A percentile compares a stretch with the other conserved stretches of the same genome.
Conservation (phyloP, 2,797 vertebrate species). For the Hydrocynus forskahlii region DNA sequence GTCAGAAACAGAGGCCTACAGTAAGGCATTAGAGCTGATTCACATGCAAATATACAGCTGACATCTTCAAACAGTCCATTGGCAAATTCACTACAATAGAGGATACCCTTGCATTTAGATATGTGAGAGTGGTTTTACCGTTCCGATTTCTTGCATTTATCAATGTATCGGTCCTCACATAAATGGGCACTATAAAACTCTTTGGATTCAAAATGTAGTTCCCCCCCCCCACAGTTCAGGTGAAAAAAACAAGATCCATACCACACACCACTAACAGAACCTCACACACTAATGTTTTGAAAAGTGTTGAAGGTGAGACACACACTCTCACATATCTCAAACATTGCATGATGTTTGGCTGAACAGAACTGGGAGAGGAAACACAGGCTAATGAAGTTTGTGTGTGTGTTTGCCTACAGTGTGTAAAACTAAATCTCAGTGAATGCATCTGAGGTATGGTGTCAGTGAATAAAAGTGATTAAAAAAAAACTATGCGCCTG, state of each 20-base stretch:
- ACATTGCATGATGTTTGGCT: slow-evolving; percentile 18
- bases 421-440: slow-evolving; percentile 22
- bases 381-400: neutral
- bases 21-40: slow-evolving; percentile 43
- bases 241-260: slow-evolving; percentile 3
- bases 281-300: slow-evolving; percentile 22
- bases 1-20: slow-evolving; percentile 56
- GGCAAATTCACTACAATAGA: slow-evolving; percentile 15
- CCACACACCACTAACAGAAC: neutral
- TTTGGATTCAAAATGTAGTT: slow-evolving; percentile 26
- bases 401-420: neutral
- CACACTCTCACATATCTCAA: slow-evolving; percentile 51
- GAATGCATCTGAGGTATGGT: neutral
- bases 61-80: slow-evolving; percentile 35
- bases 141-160: slow-evolving; percentile 30
- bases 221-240: neutral
- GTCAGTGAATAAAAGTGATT: neutral
- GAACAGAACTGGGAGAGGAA: slow-evolving; percentile 1
- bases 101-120: slow-evolving; percentile 33
- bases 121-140: slow-evolving; percentile 52
- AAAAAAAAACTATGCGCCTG: slow-evolving; percentile 6
- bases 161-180: slow-evolving; percentile 15
- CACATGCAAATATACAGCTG: slow-evolving; percentile 51
- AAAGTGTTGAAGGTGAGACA: neutral
- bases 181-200: slow-evolving; percentile 27